phyloP scores from a whole-genome alignment of 2,888 invertebrate genomes.

The Eristalis tenax region DNA sequence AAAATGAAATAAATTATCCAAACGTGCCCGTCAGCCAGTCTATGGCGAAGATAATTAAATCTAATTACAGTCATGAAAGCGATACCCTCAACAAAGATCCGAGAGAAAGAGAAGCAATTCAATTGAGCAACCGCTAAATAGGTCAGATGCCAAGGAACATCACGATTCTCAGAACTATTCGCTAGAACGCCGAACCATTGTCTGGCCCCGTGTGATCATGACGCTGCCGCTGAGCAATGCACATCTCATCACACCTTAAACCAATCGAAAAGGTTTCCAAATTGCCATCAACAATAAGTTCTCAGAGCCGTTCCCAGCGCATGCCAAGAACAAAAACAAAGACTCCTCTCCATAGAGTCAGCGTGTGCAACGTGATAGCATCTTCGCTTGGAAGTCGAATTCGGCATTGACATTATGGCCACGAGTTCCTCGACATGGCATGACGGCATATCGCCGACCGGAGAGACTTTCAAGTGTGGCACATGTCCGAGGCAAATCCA shows the following conservation, averaged over 20 bases:
- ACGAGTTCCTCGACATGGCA: conserved; percentile 10
- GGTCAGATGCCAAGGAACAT: conserved; percentile 70
- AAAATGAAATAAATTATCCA: conserved; percentile 54
- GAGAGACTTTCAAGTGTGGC: conserved; percentile 45
- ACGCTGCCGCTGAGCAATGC: conserved; percentile 40
- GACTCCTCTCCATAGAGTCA: conserved; percentile 12
- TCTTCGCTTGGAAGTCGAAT: conserved; percentile 59
- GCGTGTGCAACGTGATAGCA: conserved; percentile 57
- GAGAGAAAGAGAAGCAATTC: conserved; percentile 32
- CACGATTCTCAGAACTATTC: conserved; percentile 66
- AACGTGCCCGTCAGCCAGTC: conserved; percentile 27
- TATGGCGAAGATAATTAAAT: conserved; percentile 53
- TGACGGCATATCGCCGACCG: conserved; percentile 24
- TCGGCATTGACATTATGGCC: conserved; percentile 66
- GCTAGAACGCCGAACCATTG: conserved; percentile 58
- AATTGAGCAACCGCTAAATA: conserved; percentile 62
- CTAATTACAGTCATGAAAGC: conserved; percentile 64
- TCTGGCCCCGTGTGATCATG: conserved; percentile 57
- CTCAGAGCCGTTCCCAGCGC: conserved; percentile 62
- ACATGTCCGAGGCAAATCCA: conserved; percentile 34
- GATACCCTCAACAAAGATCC: conserved; percentile 16
- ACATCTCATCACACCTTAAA: conserved; percentile 68
- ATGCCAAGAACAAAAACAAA: conserved; percentile 33
- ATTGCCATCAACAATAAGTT: conserved; percentile 53
- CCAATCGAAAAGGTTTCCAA: conserved; percentile 62